phyloP scores from a whole-genome alignment of 2,888 invertebrate species.

The Nemotelus pantherinus region DNA sequence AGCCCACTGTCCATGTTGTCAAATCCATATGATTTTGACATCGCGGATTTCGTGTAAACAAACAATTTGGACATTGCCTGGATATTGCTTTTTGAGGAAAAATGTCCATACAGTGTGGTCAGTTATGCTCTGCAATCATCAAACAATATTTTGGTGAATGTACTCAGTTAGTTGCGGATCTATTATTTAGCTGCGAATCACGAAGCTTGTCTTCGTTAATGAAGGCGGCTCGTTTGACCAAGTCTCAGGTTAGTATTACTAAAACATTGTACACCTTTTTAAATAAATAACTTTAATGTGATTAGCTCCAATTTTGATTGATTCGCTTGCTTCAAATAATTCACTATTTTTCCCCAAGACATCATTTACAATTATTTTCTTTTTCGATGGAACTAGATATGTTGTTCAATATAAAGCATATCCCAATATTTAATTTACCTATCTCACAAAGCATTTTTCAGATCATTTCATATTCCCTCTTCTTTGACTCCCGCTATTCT shows the following conservation, averaged over 20 bases:
- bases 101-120: constrained; percentile 79
- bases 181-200: constrained; percentile 75
- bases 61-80: neutral
- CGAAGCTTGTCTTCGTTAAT: constrained; percentile 74
- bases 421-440: too few relatives aligned
- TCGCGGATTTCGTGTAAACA: neutral
- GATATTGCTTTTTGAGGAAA: constrained; percentile 16
- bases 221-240: constrained; percentile 69
- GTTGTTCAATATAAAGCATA: too few relatives aligned
- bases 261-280: too few relatives aligned
- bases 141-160: constrained; percentile 83
- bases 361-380: too few relatives aligned
- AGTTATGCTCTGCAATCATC: constrained; percentile 77
- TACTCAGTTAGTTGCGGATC: constrained; percentile 77
- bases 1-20: neutral
- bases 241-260: constrained; percentile 66
- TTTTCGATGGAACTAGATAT: too few relatives aligned
- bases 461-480: too few relatives aligned
- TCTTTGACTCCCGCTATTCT: too few relatives aligned
- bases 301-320: too few relatives aligned
- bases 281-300: too few relatives aligned
- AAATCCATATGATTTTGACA: neutral
- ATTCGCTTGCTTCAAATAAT: too few relatives aligned
- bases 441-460: too few relatives aligned
- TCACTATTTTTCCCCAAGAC: too few relatives aligned